Evolutionary conservation across 2,113 vertebrate genomes (phyloP).

Genomic region (Myotis yumanensis): DNA sequence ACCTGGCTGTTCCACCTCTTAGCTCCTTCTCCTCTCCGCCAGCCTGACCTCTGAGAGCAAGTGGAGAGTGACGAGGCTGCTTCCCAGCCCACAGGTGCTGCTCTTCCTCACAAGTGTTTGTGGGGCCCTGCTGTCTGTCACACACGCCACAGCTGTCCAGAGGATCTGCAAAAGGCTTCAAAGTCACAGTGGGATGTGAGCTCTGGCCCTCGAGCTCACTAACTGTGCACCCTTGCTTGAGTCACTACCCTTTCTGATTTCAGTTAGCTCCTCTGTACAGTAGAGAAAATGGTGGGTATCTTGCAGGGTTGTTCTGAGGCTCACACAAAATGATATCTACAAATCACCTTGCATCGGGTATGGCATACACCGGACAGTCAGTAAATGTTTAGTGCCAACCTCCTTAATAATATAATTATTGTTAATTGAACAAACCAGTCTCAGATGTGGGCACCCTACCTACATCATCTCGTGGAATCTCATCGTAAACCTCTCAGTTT

Average conservation of each 20-base stretch:
- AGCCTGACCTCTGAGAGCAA: not conserved
- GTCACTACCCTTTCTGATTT: not conserved
- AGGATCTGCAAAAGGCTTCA: not conserved
- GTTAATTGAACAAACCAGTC: not conserved
- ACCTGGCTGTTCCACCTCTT: not conserved
- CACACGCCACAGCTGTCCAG: not conserved
- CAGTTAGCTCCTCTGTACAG: not conserved
- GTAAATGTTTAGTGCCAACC: not conserved
- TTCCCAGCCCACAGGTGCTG: not conserved
- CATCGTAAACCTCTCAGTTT: not conserved
- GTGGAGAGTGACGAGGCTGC: not conserved
- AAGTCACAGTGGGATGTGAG: not conserved
- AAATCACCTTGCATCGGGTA: not conserved
- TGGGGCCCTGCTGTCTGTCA: not conserved
- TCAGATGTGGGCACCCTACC: not conserved
- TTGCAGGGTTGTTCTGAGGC: not conserved
- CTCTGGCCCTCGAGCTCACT: not conserved
- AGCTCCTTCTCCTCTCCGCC: not conserved
- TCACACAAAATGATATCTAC: not conserved
- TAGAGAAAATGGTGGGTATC: not conserved
- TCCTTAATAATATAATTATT: not conserved
- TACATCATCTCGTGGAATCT: not conserved
- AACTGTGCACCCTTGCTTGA: not conserved
- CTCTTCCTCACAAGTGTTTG: not conserved
- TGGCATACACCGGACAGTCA: not conserved